Evolutionary conservation across 2,888 invertebrate genomes (phyloP), one percentile per base, ranked within the genome.

Genomic region (Theristus sp.): DNA sequence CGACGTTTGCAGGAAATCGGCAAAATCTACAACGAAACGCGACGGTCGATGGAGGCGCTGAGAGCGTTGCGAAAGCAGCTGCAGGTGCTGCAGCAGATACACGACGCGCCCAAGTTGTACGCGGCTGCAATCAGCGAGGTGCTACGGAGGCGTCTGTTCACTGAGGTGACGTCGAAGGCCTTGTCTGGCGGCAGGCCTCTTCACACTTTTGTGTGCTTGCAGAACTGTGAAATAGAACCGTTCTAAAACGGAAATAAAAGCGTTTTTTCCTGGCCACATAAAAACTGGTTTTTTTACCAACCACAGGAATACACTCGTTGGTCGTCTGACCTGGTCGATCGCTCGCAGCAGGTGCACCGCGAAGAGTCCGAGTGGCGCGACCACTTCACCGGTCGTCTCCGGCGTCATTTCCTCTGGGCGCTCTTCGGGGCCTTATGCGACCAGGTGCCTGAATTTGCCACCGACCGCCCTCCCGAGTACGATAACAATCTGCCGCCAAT

Each of bases 51-150:
- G 24, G 62, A 62, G 47, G 38, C 22, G 24, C 57, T 62, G 27
- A 22, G 2, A 2, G 24, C 28, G 13, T 3, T 59, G 2, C 27
- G 53, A 22, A 38, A 56, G 26, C 61, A 56, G 22, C 54, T 62
- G 60, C 60, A 62, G 29, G 25, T 63, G 28, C 24, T 61, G 38
- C 10, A 53, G 25, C 62, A 62, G 56, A 57, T 63, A 6, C 63
- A 62, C 49, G 61, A 63, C 10, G 60, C 61, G 22, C 63, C 63
- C 24, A 31, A n/a, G 20, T 28, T 62, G 24, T 62, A 62, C 30
- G 54, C 57, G 1, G 2, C 28, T 13, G 56, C 56, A 10, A 38
- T 60, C 25, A 10, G 6, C 24, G 57, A 52, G 30, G 63, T 63
- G n/a, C 10, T 58, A 2, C 58, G 62, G 28, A 53, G 62, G 25